Conservation (phyloP, 2,888 invertebrate genomes). For the Gymnoscelis rufifasciata region DNA sequence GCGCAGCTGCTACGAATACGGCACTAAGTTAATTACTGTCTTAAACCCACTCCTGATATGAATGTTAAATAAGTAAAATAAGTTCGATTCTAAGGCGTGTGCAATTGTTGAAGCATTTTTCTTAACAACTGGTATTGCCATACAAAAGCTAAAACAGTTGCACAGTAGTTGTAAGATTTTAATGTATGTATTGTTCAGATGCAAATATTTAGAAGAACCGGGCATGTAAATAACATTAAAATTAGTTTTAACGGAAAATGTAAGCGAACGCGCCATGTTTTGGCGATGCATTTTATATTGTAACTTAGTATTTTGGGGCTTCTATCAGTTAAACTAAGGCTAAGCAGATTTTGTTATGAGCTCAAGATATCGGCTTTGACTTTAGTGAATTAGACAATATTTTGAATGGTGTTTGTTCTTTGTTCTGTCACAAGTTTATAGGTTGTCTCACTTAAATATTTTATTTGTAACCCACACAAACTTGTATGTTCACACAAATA, state of each 20-base stretch:
- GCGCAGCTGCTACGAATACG: slow-evolving; percentile 26
- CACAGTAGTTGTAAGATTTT: slow-evolving; percentile 73
- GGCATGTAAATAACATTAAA: slow-evolving; percentile 71
- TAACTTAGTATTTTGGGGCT: slow-evolving; percentile 51
- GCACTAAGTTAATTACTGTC: slow-evolving; percentile 69
- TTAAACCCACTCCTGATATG: slow-evolving; percentile 70
- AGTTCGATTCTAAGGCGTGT: slow-evolving; percentile 57
- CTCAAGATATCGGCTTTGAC: neutral
- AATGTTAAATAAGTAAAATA: slow-evolving; percentile 55
- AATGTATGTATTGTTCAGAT: slow-evolving; percentile 78
- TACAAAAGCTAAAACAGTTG: slow-evolving; percentile 67
- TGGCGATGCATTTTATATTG: slow-evolving; percentile 60
- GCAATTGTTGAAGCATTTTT: slow-evolving; percentile 69
- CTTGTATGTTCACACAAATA: neutral
- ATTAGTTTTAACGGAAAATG: slow-evolving; percentile 29
- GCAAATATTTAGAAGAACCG: slow-evolving; percentile 77
- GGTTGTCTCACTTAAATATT: slow-evolving; percentile 3
- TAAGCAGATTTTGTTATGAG: slow-evolving; percentile 1
- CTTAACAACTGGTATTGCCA: slow-evolving; percentile 40
- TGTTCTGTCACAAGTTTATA: slow-evolving; percentile 15
- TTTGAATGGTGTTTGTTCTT: slow-evolving; percentile 1
- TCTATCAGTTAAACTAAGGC: slow-evolving; percentile 26
- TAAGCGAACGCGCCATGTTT: slow-evolving; percentile 48
- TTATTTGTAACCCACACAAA: neutral
- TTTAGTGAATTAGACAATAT: slow-evolving; percentile 1